Evolutionary conservation across 1,140 invertebrate genomes (phyloP).

Genomic region (Yoshiicerus persimilis): DNA sequence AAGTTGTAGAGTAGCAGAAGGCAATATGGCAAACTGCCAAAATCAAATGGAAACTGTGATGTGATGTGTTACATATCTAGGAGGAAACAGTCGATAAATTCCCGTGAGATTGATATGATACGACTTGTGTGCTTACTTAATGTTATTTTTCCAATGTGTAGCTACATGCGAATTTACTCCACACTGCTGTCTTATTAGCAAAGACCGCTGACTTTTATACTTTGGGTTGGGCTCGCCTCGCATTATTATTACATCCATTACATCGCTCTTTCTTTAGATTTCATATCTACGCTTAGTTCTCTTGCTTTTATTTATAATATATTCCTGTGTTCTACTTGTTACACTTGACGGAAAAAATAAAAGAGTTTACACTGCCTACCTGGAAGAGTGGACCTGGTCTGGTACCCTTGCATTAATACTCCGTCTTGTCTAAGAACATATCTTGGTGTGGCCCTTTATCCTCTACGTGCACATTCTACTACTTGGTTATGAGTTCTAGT

Average conservation of each 20-base stretch:
- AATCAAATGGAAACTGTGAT: slow-evolving; percentile 14
- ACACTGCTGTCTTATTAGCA: neutral
- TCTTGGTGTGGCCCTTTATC: neutral
- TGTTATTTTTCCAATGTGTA: neutral
- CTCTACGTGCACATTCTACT: neutral
- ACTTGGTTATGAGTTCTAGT: neutral
- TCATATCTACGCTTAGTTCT: neutral
- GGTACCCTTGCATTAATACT: neutral
- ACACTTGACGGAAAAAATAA: neutral
- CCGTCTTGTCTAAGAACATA: neutral
- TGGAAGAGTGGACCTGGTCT: neutral
- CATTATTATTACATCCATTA: neutral
- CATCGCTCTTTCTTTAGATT: neutral
- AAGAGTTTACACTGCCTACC: neutral
- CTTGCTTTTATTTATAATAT: neutral
- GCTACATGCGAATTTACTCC: neutral
- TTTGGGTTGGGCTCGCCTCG: neutral
- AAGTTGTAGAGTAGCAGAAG: neutral
- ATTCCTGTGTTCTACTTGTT: neutral
- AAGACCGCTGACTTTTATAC: neutral
- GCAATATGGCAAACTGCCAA: neutral
- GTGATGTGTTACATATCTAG: neutral
- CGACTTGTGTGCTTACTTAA: neutral
- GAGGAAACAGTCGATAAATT: slow-evolving; percentile 1
- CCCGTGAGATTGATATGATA: neutral